Evolutionary conservation across 1,140 invertebrate species (phyloP), one percentile per base, ranked within the genome.

Genomic region (Aphaenogaster rudis): DNA sequence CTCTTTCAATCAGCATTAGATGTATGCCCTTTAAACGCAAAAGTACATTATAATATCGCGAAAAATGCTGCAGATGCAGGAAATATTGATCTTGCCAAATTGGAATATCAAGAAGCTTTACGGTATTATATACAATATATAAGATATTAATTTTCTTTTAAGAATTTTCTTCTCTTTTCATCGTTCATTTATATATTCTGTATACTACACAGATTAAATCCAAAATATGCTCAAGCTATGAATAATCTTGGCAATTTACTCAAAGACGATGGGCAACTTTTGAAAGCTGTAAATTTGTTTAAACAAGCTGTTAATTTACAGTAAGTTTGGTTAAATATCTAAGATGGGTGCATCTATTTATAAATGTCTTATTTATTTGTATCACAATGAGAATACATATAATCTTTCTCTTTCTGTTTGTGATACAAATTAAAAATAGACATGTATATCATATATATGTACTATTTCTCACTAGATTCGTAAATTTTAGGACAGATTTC

Each of bases 191-290:
- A 59, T 33, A 9, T 88, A 45, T 64, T 71, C 45, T 84, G 86
- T 86, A 94, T 94, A 88, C 5, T 50, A 17, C 91, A 97, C 91
- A 97, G 97, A 87, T 95, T 99, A 21, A 97, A 99, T 96, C 98
- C 98, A 9, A 95, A 97, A 21, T 99, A 99, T 95, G 98, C 99
- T 95, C 98, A 99, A 95, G 99, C 99, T 0, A 98, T 99, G 97
- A 99, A 99, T 94, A 99, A 99, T 96, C 96, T 99, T 63, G 99
- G 98, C 0, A 99, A 99, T 96, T 96, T 99, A 77, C 96, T 99
- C 45, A 98, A 98, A 93, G 97, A 99, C 92, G 95, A 97, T 86
- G 97, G 97, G 21, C 94, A 97, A 59, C 96, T 97, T 74, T 84
- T 95, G 21, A 97, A 98, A 94, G 98, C 99, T 33, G 97, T 99